phyloP scores from a whole-genome alignment of 2,797 vertebrate genomes.

The Taeniopygia guttata region DNA sequence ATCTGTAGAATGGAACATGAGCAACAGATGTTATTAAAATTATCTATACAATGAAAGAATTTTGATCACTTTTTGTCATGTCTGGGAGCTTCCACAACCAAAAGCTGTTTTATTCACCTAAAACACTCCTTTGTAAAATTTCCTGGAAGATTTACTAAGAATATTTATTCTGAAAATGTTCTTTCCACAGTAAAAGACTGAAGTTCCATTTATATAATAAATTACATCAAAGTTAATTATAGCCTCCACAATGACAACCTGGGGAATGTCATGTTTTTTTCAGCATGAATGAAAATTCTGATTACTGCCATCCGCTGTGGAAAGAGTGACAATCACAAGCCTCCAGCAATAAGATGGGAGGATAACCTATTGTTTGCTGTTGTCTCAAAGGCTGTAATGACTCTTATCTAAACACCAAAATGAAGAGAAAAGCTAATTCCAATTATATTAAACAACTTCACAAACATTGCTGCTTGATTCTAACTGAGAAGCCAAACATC shows the following conservation, averaged over 20 bases:
- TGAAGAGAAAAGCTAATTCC: slow-evolving; percentile 51
- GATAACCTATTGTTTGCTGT: slow-evolving; percentile 59
- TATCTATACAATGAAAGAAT: background rate
- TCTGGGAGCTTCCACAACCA: background rate
- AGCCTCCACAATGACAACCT: slow-evolving; percentile 19
- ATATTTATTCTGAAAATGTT: background rate
- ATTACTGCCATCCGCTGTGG: slow-evolving; percentile 63
- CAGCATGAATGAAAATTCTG: slow-evolving; percentile 69
- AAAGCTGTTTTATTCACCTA: background rate
- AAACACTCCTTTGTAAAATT: background rate
- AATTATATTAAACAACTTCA: slow-evolving; percentile 51
- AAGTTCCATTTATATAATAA: slow-evolving; percentile 11
- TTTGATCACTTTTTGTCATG: background rate
- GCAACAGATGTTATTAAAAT: background rate
- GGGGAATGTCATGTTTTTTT: slow-evolving; percentile 23
- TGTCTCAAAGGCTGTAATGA: slow-evolving; percentile 61
- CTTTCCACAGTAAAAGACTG: background rate
- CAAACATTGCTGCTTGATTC: slow-evolving; percentile 35
- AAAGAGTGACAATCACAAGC: slow-evolving; percentile 53
- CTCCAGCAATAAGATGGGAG: slow-evolving; percentile 69
- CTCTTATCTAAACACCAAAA: slow-evolving; percentile 57
- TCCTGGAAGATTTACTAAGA: background rate
- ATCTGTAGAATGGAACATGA: background rate
- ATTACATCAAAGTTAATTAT: slow-evolving; percentile 23
- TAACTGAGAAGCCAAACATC: slow-evolving; percentile 59